These are phyloP conservation scores for Dryocosmus kuriphilus DNA, from an alignment of 2,888 invertebrate species.

Conservation along the genomic window DNA sequence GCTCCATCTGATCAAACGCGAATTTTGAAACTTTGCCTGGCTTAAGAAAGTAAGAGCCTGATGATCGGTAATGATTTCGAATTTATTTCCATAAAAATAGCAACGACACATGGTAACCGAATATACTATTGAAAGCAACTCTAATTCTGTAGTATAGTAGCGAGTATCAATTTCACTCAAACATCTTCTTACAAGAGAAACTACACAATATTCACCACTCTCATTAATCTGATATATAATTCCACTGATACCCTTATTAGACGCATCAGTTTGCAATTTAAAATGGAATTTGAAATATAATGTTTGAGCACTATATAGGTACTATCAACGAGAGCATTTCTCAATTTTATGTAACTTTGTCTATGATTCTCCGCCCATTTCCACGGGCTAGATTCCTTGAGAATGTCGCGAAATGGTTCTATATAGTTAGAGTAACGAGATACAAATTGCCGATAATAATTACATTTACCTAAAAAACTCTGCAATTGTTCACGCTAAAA, in stretches of 20 bases:
- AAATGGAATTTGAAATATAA: conserved; percentile 33
- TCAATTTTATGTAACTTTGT: conserved; percentile 48
- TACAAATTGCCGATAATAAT: too few relatives aligned
- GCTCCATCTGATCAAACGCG: too few relatives aligned
- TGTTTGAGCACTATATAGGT: conserved; percentile 49
- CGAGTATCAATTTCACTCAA: conserved; percentile 43
- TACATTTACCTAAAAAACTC: conserved; percentile 58
- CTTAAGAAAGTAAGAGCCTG: too few relatives aligned
- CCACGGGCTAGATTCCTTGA: conserved; percentile 16
- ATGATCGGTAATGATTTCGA: too few relatives aligned
- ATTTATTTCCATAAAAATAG: conserved; percentile 3
- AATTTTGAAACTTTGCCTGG: conserved; percentile 32
- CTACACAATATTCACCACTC: conserved; percentile 39
- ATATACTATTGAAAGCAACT: conserved; percentile 48
- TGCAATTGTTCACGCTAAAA: too few relatives aligned
- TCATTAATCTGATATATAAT: conserved; percentile 49
- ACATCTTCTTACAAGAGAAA: conserved; percentile 57
- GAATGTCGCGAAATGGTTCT: too few relatives aligned
- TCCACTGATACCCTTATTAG: conserved; percentile 52
- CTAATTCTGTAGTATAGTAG: conserved; percentile 58
- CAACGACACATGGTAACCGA: not conserved
- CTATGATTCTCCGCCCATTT: conserved; percentile 21
- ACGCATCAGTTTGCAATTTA: too few relatives aligned
- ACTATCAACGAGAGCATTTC: conserved; percentile 47
- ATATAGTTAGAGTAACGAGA: too few relatives aligned